Evolutionary conservation across 2,888 invertebrate species (phyloP), one percentile per base, ranked within the genome.

Genomic region (Stenodera caucasica): DNA sequence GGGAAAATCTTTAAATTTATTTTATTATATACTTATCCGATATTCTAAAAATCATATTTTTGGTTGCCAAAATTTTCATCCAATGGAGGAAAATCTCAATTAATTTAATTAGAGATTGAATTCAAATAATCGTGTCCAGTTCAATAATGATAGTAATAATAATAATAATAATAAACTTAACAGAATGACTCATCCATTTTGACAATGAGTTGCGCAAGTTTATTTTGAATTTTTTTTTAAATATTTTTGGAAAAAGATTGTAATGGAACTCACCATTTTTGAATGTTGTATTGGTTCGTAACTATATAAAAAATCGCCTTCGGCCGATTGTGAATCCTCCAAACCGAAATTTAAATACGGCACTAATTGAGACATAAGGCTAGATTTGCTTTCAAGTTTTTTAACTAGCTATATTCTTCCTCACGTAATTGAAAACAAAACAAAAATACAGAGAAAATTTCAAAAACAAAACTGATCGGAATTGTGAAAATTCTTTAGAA

Each of bases 361-460:
- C 81, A 86, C 86, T 84, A 84, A 79, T 82, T 85, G 86, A 82
- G 85, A 86, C 86, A 86, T 86, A 81, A 83, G 84, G 82, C 75
- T 76, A 71, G 71, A 67, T 58, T 64, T 59, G 52, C 30, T 45
- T 55, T n/a, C n/a, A n/a, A n/a, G n/a, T n/a, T n/a, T n/a, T n/a
- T n/a, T n/a, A n/a, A n/a, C n/a, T n/a, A n/a, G n/a, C n/a, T n/a
- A n/a, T n/a, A n/a, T n/a, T n/a, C n/a, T n/a, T n/a, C n/a, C n/a
- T n/a, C n/a, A n/a, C n/a, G n/a, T n/a, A n/a, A n/a, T n/a, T n/a
- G n/a, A n/a, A 49, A 49, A 59, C 56, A 53, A 30, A 49, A 51
- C 53, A 55, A 49, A 55, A 52, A 53, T 60, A 40, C 26, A 52
- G 30, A 26, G 30, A 56, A 50, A 49, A 30, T 30, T 12, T 45